Conservation (phyloP, 1,140 invertebrate genomes). For the Dendroctonus ponderosae region DNA sequence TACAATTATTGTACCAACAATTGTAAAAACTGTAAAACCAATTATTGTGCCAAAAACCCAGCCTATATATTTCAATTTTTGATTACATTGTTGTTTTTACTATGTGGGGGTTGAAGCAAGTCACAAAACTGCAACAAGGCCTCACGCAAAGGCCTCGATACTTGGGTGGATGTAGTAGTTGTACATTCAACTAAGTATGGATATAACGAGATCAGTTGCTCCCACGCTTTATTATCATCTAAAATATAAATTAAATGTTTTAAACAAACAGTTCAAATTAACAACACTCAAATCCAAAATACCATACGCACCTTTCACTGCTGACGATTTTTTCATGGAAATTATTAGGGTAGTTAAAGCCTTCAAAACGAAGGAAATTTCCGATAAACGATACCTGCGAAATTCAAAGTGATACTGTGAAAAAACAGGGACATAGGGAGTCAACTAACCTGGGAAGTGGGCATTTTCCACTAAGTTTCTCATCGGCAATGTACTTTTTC, state of each 20-base stretch:
- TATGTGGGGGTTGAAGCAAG: conserved; percentile 69
- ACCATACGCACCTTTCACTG: conserved; percentile 68
- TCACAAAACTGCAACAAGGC: conserved; percentile 86
- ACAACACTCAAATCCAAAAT: neutral
- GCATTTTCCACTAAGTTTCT: conserved; percentile 84
- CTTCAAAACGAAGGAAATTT: conserved; percentile 96
- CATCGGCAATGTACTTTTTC: conserved; percentile 83
- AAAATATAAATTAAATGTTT: conserved; percentile 37
- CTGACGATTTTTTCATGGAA: conserved; percentile 88
- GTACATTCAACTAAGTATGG: conserved; percentile 89
- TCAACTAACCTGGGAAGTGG: conserved; percentile 78
- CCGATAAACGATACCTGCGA: conserved; percentile 83
- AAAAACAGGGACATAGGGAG: neutral
- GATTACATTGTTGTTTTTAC: conserved; percentile 33
- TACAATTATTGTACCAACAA: neutral
- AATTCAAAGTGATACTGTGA: conserved; percentile 3
- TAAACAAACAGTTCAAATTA: conserved; percentile 6
- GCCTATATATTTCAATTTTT: conserved; percentile 31
- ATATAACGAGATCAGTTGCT: conserved; percentile 87
- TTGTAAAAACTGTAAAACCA: neutral
- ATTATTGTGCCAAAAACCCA: conserved; percentile 3
- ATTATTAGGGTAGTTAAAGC: conserved; percentile 89
- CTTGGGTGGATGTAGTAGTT: conserved; percentile 71
- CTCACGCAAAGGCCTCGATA: conserved; percentile 78
- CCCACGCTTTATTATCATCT: conserved; percentile 89